Conservation (phyloP, 2,797 vertebrate species). For the Toxotes lorentzi region DNA sequence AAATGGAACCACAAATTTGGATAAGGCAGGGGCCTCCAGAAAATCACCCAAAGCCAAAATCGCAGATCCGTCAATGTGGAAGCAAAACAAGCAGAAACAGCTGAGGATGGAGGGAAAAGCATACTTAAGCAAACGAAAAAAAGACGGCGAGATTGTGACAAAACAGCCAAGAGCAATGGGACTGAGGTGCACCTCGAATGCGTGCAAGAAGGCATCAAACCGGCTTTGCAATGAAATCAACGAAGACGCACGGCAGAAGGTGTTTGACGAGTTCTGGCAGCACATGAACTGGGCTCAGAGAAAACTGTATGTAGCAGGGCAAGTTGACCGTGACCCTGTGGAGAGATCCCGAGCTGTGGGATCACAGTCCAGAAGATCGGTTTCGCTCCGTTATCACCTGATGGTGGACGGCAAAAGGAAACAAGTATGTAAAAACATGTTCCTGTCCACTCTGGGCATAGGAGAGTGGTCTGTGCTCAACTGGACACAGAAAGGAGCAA, state of each 20-base stretch:
- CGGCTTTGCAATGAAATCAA: constrained; percentile 59
- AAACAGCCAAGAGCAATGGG: constrained; percentile 57
- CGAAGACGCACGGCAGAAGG: constrained; percentile 32
- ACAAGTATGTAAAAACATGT: constrained; percentile 68
- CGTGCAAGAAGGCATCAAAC: constrained; percentile 53
- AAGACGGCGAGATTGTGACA: constrained; percentile 45
- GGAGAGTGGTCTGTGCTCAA: constrained; percentile 69
- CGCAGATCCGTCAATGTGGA: constrained; percentile 56
- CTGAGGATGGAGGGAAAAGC: constrained; percentile 69
- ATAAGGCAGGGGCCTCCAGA: constrained; percentile 3
- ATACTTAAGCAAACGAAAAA: constrained; percentile 60
- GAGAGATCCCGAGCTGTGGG: constrained; percentile 49
- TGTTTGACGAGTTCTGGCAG: constrained; percentile 66
- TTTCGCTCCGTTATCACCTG: constrained; percentile 62
- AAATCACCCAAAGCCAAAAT: constrained; percentile 39
- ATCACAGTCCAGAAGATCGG: constrained; percentile 38
- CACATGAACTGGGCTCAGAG: constrained; percentile 62
- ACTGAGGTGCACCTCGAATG: constrained; percentile 26
- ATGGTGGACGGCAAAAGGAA: constrained; percentile 55
- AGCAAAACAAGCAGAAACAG: constrained; percentile 67
- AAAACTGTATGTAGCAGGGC: constrained; percentile 48
- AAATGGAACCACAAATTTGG: constrained; percentile 35
- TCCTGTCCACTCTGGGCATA: constrained; percentile 65
- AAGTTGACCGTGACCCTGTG: constrained; percentile 58
- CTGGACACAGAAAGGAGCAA: constrained; percentile 44